A percentile compares a stretch with the other conserved stretches of the same genome.
These are phyloP conservation scores for Phenganax stokvisi DNA, from an alignment of 92 coral and sea anemone species.

Conservation along the genomic window DNA sequence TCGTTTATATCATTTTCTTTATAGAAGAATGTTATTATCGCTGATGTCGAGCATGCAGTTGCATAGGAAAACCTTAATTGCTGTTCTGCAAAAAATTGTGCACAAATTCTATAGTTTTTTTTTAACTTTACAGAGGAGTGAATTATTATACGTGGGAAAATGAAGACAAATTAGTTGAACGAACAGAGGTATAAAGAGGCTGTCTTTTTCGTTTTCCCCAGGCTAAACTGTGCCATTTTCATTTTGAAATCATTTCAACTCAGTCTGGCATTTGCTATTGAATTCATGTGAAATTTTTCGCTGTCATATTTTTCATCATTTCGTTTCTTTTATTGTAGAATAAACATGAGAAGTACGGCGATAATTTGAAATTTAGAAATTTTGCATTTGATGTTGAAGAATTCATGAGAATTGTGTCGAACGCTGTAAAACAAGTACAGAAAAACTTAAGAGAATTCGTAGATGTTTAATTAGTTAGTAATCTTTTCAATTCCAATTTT, in stretches of 20 bases:
- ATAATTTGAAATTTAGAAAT: constrained; percentile 84
- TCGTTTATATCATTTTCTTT: too few species aligned
- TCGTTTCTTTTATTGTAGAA: constrained; percentile 51
- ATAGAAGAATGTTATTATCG: too few species aligned
- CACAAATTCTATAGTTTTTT: background rate
- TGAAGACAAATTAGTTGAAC: constrained; percentile 66
- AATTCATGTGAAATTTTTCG: too few species aligned
- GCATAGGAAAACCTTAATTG: too few species aligned
- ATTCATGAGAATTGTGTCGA: constrained; percentile 70
- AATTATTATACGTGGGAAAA: constrained; percentile 84
- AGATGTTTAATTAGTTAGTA: background rate
- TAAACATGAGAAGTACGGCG: constrained; percentile 69
- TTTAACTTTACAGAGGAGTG: constrained; percentile 60
- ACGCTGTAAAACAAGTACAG: constrained; percentile 64
- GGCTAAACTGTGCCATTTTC: too few species aligned
- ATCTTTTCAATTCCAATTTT: too few species aligned
- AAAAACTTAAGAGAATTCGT: constrained; percentile 46
- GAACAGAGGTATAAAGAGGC: constrained; percentile 58
- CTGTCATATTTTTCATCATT: too few species aligned
- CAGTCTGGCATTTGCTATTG: too few species aligned
- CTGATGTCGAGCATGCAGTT: too few species aligned
- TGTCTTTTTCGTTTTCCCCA: background rate
- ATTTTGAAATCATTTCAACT: too few species aligned
- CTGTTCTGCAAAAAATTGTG: background rate
- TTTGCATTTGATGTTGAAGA: constrained; percentile 87